These are phyloP conservation scores for Oeneis ivallda DNA, from an alignment of 2,888 invertebrate species.

Conservation along the genomic window DNA sequence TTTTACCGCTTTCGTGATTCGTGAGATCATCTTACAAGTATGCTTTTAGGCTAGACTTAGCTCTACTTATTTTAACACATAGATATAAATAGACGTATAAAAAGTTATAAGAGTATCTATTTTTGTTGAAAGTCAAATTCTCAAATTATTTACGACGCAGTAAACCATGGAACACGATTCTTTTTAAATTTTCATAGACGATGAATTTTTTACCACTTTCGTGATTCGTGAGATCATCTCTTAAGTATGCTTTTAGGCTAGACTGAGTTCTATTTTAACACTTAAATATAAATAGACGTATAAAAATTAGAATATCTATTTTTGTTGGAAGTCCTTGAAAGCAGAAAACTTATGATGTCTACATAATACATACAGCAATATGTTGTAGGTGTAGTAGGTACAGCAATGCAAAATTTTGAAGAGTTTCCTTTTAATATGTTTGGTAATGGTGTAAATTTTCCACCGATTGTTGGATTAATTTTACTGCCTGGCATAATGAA, in stretches of 20 bases:
- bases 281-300: no score
- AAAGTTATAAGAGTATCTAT: background rate
- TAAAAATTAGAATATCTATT: background rate
- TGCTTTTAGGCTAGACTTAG: background rate
- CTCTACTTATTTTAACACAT: no score
- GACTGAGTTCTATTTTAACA: background rate
- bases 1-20: conserved; percentile 30
- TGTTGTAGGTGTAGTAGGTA: no score
- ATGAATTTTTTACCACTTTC: conserved; percentile 33
- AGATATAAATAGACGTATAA: no score
- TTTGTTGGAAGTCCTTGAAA: background rate
- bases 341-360: background rate
- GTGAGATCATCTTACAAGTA: conserved; percentile 22
- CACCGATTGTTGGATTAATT: background rate
- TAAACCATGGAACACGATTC: conserved; percentile 40
- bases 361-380: no score
- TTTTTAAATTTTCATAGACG: conserved; percentile 34
- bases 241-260: conserved; percentile 16
- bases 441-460: background rate
- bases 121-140: conserved; percentile 40
- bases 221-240: conserved; percentile 22
- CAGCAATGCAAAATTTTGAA: background rate
- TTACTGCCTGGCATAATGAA: background rate
- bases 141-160: conserved; percentile 47
- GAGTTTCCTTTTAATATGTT: background rate